phyloP scores from a whole-genome alignment of 1,140 invertebrate species.

The Agrilus planipennis region DNA sequence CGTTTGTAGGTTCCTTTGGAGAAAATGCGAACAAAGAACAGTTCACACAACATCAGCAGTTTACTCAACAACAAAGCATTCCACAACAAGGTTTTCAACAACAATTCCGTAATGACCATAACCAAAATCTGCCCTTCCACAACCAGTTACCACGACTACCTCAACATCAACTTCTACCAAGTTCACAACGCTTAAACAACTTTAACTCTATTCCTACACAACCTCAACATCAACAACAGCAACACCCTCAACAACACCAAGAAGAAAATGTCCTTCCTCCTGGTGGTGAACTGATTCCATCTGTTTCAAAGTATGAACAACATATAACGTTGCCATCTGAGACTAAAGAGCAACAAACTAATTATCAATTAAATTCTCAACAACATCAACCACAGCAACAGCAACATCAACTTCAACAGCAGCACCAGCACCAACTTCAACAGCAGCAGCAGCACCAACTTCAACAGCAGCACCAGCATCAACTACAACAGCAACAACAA shows the following conservation, averaged over 20 bases:
- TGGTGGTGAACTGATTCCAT: constrained; percentile 55
- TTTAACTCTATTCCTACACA: constrained; percentile 12
- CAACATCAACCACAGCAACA: not conserved
- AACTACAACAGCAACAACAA: constrained; percentile 15
- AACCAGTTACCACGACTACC: constrained; percentile 13
- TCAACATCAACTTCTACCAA: constrained; percentile 11
- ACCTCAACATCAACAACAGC: constrained; percentile 15
- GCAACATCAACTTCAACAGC: constrained; percentile 10
- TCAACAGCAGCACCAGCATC: constrained; percentile 13
- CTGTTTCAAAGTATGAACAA: constrained; percentile 63
- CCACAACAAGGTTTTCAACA: not conserved
- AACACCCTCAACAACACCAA: constrained; percentile 18
- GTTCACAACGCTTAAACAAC: constrained; percentile 19
- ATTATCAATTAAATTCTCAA: constrained; percentile 4
- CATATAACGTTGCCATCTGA: constrained; percentile 47
- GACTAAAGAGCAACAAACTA: not conserved
- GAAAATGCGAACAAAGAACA: constrained; percentile 3
- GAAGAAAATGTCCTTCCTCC: constrained; percentile 36
- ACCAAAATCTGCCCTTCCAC: no score
- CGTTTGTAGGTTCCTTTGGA: constrained; percentile 11
- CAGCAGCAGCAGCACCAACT: constrained; percentile 12
- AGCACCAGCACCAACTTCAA: constrained; percentile 3
- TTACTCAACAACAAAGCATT: constrained; percentile 11
- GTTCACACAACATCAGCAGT: constrained; percentile 10
- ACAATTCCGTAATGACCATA: not conserved